Conservation (phyloP, 2,113 vertebrate species). For the Colaptes auratus region DNA sequence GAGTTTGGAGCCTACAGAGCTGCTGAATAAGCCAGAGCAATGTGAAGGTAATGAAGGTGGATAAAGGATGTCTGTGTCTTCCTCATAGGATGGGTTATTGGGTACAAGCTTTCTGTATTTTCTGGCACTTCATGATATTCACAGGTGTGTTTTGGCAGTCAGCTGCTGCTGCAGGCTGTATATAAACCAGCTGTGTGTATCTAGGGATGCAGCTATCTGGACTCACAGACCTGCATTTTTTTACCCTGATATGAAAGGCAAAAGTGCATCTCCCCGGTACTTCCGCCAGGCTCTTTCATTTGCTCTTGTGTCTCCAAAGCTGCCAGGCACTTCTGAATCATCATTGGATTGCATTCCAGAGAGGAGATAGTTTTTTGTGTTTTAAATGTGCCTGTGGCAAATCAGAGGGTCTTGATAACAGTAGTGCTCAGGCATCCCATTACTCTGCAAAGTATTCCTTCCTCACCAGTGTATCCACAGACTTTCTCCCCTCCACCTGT, state of each 20-base stretch:
- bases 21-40: background rate
- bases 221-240: accelerated
- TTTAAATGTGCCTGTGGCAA: background rate
- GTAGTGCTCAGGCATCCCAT: accelerated
- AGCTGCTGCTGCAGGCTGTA: background rate
- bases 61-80: background rate
- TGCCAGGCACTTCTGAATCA: too few species aligned
- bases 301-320: background rate
- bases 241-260: background rate
- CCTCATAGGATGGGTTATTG: background rate
- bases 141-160: background rate
- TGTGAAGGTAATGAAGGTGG: background rate
- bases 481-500: background rate
- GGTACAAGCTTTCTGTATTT: background rate
- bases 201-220: background rate
- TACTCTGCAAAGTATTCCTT: background rate
- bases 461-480: background rate
- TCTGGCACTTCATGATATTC: background rate
- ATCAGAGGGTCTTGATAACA: background rate
- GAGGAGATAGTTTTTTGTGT: background rate
- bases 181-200: background rate
- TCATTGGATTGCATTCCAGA: background rate
- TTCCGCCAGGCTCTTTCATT: background rate
- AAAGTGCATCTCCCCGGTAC: background rate
- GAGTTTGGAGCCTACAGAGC: constrained; percentile 7